Conservation (phyloP, 2,888 invertebrate species). For the Amphipoea oculea region DNA sequence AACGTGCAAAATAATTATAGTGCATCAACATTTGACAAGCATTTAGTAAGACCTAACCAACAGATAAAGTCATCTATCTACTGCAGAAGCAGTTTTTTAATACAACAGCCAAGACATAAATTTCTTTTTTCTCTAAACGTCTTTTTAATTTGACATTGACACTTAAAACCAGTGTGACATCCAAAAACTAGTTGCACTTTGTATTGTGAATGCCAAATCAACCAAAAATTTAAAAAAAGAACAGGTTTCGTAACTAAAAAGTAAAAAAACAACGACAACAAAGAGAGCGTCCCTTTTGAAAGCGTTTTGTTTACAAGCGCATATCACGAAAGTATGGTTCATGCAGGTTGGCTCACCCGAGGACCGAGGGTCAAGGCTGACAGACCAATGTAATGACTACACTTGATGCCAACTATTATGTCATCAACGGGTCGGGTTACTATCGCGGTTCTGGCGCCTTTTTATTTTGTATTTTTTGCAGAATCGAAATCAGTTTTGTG, state of each 20-base stretch:
- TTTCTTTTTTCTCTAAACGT: background rate
- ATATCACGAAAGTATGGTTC: slow-evolving; percentile 70
- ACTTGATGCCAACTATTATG: slow-evolving; percentile 74
- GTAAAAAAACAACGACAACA: slow-evolving; percentile 42
- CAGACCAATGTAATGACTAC: slow-evolving; percentile 73
- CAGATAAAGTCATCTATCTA: no score
- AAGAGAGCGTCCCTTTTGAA: slow-evolving; percentile 58
- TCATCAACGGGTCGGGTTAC: slow-evolving; percentile 67
- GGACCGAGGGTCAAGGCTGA: slow-evolving; percentile 81
- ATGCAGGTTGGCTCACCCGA: slow-evolving; percentile 78
- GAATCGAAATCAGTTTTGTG: background rate
- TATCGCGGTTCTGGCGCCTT: slow-evolving; percentile 24
- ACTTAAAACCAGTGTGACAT: slow-evolving; percentile 9
- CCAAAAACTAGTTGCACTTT: slow-evolving; percentile 29
- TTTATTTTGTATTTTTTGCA: slow-evolving; percentile 10
- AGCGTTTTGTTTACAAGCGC: slow-evolving; percentile 70
- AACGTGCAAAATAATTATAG: background rate
- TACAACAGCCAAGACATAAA: background rate
- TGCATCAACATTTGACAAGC: background rate
- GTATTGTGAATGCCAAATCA: slow-evolving; percentile 28
- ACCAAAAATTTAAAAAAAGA: slow-evolving; percentile 24
- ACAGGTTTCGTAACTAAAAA: slow-evolving; percentile 31
- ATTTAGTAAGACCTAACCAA: background rate
- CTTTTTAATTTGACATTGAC: slow-evolving; percentile 18
- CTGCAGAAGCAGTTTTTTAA: background rate